Conservation (phyloP, 2,888 invertebrate species). For the Drosophila koepferae region DNA sequence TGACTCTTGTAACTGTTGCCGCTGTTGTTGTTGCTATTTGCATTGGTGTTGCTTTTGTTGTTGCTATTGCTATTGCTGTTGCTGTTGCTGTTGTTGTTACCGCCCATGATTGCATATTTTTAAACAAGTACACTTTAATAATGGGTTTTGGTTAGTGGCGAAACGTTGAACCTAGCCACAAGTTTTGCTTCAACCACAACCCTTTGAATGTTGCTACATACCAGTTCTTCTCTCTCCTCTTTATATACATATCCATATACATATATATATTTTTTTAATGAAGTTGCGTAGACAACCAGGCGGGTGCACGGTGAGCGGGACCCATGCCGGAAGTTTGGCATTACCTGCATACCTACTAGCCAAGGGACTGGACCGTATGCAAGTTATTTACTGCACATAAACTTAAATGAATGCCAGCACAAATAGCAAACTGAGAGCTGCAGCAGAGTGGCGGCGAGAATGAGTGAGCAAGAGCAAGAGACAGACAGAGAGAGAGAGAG, state of each 20-base stretch:
- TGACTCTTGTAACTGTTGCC: conserved; percentile 25
- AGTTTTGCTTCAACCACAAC: conserved; percentile 51
- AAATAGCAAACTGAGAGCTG: background rate
- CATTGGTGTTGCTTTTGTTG: conserved; percentile 11
- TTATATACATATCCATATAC: background rate
- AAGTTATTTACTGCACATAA: conserved; percentile 67
- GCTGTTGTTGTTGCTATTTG: conserved; percentile 6
- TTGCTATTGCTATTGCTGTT: conserved; percentile 25
- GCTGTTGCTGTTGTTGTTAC: conserved; percentile 49
- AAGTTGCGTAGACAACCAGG: conserved; percentile 60
- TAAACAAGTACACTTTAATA: conserved; percentile 72
- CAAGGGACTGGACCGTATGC: conserved; percentile 31
- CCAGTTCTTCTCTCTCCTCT: background rate
- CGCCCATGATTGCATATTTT: conserved; percentile 73
- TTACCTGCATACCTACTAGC: conserved; percentile 62
- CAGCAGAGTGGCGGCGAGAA: background rate
- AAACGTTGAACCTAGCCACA: conserved; percentile 49
- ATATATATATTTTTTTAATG: conserved; percentile 54
- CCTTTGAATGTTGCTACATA: conserved; percentile 31
- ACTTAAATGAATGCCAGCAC: conserved; percentile 41
- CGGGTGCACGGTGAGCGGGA: background rate
- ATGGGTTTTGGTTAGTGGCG: conserved; percentile 69
- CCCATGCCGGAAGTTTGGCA: conserved; percentile 58
- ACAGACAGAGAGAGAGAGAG: conserved; percentile 6
- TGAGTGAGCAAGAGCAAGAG: background rate